Evolutionary conservation across 2,113 vertebrate species (phyloP).

Genomic region (Irena cyanogastra): DNA sequence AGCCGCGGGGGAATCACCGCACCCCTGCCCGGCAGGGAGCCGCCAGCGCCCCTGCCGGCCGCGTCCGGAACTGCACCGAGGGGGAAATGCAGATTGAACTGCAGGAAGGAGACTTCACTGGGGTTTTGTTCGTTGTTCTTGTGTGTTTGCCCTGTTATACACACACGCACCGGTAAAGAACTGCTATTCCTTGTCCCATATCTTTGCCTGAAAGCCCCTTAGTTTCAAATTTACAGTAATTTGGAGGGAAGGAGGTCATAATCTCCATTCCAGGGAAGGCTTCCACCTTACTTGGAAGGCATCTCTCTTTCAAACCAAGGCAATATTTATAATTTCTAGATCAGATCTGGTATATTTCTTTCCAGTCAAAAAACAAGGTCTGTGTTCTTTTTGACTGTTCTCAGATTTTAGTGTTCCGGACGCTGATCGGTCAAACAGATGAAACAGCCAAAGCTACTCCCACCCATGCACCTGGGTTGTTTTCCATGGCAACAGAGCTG

Average conservation of each 20-base stretch:
- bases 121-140: not conserved
- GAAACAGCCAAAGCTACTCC: not conserved
- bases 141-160: not conserved
- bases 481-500: not conserved
- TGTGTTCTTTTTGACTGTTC: not conserved
- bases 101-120: not conserved
- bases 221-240: not conserved
- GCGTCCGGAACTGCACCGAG: accelerated
- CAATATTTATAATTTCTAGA: not conserved
- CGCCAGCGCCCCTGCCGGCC: not conserved
- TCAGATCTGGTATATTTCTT: not conserved
- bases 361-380: not conserved
- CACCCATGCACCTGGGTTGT: not conserved
- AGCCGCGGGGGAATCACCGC: accelerated
- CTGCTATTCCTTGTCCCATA: not conserved
- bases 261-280: not conserved
- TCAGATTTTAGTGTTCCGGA: not conserved
- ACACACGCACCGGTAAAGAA: not conserved
- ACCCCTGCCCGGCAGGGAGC: not conserved
- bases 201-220: not conserved
- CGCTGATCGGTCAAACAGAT: not conserved
- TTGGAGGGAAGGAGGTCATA: too few relatives aligned
- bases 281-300: not conserved
- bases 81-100: accelerated
- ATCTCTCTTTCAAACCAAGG: not conserved